phyloP scores from a whole-genome alignment of 2,113 vertebrate genomes.

The Leiothrix lutea region DNA sequence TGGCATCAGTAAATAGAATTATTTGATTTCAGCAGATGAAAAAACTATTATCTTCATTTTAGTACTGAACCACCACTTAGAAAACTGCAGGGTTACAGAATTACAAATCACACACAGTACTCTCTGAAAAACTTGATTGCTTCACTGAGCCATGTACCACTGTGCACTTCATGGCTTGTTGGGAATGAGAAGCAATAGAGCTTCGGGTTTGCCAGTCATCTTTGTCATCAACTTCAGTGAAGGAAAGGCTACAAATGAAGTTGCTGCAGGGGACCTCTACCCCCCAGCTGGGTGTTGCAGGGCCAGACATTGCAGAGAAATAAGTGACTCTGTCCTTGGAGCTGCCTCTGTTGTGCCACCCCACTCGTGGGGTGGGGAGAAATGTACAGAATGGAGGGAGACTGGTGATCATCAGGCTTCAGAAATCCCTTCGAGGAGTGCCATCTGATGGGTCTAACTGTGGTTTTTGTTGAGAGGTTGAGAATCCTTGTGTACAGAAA shows the following conservation, averaged over 20 bases:
- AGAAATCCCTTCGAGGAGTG: neutral
- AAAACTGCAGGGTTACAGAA: neutral
- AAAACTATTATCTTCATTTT: neutral
- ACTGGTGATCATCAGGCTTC: neutral
- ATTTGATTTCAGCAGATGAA: neutral
- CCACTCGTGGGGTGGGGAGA: too few species aligned
- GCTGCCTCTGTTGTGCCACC: neutral
- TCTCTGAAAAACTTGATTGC: neutral
- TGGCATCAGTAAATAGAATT: neutral
- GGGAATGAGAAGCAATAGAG: neutral
- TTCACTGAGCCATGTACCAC: rapidly evolving
- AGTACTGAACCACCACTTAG: neutral
- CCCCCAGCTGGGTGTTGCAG: neutral
- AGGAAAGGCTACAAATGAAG: neutral
- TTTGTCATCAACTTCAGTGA: neutral
- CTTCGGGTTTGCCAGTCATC: neutral
- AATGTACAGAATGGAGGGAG: neutral
- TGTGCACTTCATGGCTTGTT: neutral
- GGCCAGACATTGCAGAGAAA: neutral
- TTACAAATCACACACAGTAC: neutral
- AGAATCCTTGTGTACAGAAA: neutral
- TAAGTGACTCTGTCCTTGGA: neutral
- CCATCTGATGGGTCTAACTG: neutral
- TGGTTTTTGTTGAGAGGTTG: neutral
- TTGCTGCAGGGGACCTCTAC: neutral